Base-by-base conservation (phyloP, 1,140 invertebrate genomes). In the Protaetia brevitarsis region DNA sequence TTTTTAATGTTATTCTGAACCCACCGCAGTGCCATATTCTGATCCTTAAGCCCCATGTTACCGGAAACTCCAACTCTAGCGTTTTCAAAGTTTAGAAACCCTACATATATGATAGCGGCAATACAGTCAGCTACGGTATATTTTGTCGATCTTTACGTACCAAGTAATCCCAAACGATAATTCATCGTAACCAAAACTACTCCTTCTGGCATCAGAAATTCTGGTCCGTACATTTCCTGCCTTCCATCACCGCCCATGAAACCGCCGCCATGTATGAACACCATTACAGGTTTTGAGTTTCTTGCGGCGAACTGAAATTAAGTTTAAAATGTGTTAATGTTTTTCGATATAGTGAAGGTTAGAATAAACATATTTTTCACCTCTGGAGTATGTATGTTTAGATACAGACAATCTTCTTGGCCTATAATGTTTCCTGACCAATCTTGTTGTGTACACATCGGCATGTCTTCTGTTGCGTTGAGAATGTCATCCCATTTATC, bases 251-350 rank as follows among this genome's bases (percentile, higher is more conserved):
- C 87, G 2, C 69, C 68, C 13, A 80, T 77, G 70, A 84, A 89
- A 1, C 76, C 83, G 63, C 88, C 88, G n/a, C 85, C 85, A 66
- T 89, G 85, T 13, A 89, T 81, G 71, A 78, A 89, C 0, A 90
- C 82, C 82, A 89, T 85, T 0, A 88, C 86, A 1, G 87, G 80
- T 64, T 75, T 29, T 0, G 36, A 62, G 11, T 11, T 62, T 6
- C 36, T 31, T 2, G 60, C 36, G 1, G 13, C 2, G 13, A 62
- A 2, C 60, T 59, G n/a, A n/a, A n/a, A n/a, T n/a, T n/a, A n/a
- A n/a, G n/a, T n/a, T n/a, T 34, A 34, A 34, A 7, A 34, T 34
- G 7, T 34, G 7, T n/a, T n/a, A n/a, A n/a, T n/a, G n/a, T 34
- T n/a, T 7, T n/a, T n/a, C n/a, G n/a, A n/a, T n/a, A n/a, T n/a